Evolutionary conservation across 2,797 vertebrate genomes (phyloP), one percentile per base, ranked within the genome.

Genomic region (Limnodromus scolopaceus): DNA sequence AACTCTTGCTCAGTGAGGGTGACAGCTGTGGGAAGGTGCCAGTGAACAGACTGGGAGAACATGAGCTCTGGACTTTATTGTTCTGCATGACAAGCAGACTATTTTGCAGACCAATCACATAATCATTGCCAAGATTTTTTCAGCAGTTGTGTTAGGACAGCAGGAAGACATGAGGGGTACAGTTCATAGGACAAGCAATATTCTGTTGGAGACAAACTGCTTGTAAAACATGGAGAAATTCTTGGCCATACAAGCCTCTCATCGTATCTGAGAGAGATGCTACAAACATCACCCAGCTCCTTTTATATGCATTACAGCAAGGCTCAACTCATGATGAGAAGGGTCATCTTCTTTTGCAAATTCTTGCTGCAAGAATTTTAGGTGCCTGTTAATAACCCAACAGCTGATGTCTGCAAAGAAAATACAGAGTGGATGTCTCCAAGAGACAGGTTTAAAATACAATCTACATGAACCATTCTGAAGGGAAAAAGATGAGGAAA

Each of bases 401-500:
- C 28, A 66, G 28, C 48, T 63, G 19, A 28, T 46, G 27, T 28
- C 77, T 91, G 38, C 45, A 70, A 79, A 70, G 46, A 48, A 84
- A 69, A 39, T 3, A 34, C 1, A 13, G 5, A 54, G 41, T 48
- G 5, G n/a, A 15, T 43, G n/a, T 79, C 61, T 89, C 34, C 58
- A 61, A 64, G 43, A 75, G 41, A 16, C 45, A 71, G 6, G 25
- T 61, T 92, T 63, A 65, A 70, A 89, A 51, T 39, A 5, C 32
- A 68, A 6, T 10, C 30, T 23, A 14, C 15, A 16, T 0, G 1
- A 78, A 30, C 30, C 4, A 2, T 25, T 91, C 23, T n/a, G 36
- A 87, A 76, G 48, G 77, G 43, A 38, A 51, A 30, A 79, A 38
- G 17, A 22, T 3, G 9, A n/a, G 15, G 32, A 5, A 19, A 74